Evolutionary conservation across 2,113 vertebrate species (phyloP).

Genomic region (Oryzias celebensis): DNA sequence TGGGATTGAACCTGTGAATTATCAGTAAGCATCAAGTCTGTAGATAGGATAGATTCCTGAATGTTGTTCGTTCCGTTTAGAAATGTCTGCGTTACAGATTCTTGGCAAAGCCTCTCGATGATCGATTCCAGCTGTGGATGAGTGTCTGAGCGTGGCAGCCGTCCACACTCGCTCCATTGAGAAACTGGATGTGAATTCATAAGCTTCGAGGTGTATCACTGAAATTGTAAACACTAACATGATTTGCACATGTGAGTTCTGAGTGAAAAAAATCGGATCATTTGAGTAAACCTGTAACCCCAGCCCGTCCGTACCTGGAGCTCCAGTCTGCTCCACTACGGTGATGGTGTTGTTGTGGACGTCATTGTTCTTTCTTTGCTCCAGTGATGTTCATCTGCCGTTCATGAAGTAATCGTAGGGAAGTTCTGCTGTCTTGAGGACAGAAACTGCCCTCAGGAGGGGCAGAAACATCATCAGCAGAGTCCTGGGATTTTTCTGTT

Average conservation of each 20-base stretch:
- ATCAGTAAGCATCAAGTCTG: not conserved
- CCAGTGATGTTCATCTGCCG: constrained; percentile 10
- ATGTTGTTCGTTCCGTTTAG: constrained; percentile 22
- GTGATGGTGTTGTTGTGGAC: constrained; percentile 54
- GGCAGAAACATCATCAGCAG: not conserved
- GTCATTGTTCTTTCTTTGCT: constrained; percentile 23
- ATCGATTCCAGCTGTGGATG: too few species aligned
- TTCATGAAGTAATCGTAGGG: constrained; percentile 28
- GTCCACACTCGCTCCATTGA: not conserved
- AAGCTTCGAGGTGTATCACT: constrained; percentile 10
- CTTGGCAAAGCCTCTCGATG: too few species aligned
- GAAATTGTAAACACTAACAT: constrained; percentile 7
- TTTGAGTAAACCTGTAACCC: too few species aligned
- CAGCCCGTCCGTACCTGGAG: constrained; percentile 48
- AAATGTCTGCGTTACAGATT: too few species aligned
- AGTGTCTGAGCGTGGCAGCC: too few species aligned
- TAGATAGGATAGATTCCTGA: constrained; percentile 50
- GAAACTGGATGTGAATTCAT: constrained; percentile 15
- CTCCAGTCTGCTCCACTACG: constrained; percentile 35
- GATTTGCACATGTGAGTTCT: not conserved
- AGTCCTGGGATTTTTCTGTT: constrained; percentile 48
- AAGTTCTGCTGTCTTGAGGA: not conserved
- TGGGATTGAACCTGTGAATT: constrained; percentile 12
- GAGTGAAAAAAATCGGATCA: too few species aligned
- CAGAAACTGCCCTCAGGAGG: too few species aligned